A percentile compares a stretch with the other conserved stretches of the same genome.
These are phyloP conservation scores for Macrotrachela quadricornifera DNA, from an alignment of 1,140 invertebrate genomes.

Conservation along the genomic window DNA sequence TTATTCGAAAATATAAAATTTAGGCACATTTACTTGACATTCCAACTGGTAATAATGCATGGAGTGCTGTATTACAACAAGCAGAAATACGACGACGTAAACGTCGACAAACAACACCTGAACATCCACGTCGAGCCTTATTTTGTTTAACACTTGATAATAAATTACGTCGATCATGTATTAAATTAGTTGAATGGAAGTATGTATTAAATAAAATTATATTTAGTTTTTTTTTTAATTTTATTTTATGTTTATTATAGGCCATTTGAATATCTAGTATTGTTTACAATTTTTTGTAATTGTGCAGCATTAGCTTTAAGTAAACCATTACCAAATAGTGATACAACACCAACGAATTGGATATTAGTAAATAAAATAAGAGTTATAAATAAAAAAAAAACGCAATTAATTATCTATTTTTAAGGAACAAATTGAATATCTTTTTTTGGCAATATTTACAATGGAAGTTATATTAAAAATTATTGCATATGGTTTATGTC, in stretches of 20 bases:
- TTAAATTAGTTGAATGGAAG: constrained; percentile 94
- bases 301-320: constrained; percentile 92
- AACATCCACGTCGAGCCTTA: constrained; percentile 59
- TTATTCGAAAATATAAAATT: no score
- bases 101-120: constrained; percentile 1
- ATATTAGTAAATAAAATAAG: constrained; percentile 49
- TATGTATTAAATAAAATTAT: constrained; percentile 31
- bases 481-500: constrained; percentile 86
- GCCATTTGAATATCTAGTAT: constrained; percentile 96
- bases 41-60: background rate
- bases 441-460: constrained; percentile 97
- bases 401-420: background rate
- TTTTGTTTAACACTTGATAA: constrained; percentile 80
- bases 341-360: constrained; percentile 80
- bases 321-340: constrained; percentile 82
- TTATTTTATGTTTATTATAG: constrained; percentile 16
- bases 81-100: background rate
- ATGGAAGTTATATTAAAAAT: constrained; percentile 96
- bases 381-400: background rate
- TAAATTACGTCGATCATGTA: constrained; percentile 77
- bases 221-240: no score
- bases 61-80: background rate
- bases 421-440: constrained; percentile 88
- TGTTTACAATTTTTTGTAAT: constrained; percentile 96
- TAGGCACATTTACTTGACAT: no score